Percentiles rank a stretch among this genome's conserved stretches.
Conservation (phyloP, 2,797 vertebrate genomes). For the Tachyglossus aculeatus region DNA sequence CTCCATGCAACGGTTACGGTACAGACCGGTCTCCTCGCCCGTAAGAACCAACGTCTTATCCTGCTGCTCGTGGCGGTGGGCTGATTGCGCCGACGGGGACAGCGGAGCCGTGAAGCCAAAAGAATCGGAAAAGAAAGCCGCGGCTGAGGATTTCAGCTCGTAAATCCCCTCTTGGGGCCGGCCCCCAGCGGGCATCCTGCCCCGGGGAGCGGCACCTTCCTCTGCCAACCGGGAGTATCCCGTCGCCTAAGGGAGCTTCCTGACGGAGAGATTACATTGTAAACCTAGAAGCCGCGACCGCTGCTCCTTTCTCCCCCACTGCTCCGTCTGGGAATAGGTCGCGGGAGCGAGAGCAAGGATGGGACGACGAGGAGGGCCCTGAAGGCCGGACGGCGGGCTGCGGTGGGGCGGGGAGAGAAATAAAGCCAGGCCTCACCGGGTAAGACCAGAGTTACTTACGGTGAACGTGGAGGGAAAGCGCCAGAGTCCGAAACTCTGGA, state of each 20-base stretch:
- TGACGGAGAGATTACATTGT: background rate
- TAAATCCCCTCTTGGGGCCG: background rate
- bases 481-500: too few species aligned
- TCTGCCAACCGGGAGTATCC: background rate
- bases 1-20: background rate
- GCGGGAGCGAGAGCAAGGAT: background rate
- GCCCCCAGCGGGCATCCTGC: background rate
- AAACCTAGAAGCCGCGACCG: background rate
- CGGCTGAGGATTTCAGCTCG: background rate
- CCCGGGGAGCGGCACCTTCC: background rate
- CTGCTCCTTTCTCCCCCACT: slow-evolving; percentile 3
- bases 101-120: background rate
- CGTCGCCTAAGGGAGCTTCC: background rate
- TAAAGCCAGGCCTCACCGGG: too few species aligned
- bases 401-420: background rate
- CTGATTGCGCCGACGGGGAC: background rate
- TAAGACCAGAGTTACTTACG: too few species aligned
- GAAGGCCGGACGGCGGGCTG: background rate
- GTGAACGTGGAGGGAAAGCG: too few species aligned
- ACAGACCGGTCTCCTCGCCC: background rate
- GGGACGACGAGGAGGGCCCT: background rate
- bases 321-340: rapidly evolving
- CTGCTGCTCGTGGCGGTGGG: slow-evolving; percentile 4
- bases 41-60: background rate
- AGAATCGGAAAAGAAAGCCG: background rate